Evolutionary conservation across 2,797 vertebrate species (phyloP), one percentile per base, ranked within the genome.

Genomic region (Myiotriccus ornatus): DNA sequence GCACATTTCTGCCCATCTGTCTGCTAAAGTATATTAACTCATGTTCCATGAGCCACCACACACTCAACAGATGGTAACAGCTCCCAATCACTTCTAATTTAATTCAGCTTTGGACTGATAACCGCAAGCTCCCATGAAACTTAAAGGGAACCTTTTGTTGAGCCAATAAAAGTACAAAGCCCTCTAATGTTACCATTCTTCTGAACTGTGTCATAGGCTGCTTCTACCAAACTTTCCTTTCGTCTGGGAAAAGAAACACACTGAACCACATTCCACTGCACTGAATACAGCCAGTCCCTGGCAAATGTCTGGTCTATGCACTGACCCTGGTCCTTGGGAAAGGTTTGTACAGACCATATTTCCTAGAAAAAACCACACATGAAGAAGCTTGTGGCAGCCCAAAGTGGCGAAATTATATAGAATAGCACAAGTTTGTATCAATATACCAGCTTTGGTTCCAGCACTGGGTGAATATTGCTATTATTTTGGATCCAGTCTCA

Each of bases 1-100:
- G 69, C 55, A 73, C 83, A 82, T 90, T 96, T 91, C 77, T 94
- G 80, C 91, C 94, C 94, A 95, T 96, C 94, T 96, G 94, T 84
- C 90, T 94, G 80, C 96, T 96, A 43, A 93, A 90, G 84, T 68
- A 15, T n/a, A 94, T 94, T 92, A 95, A 90, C 89, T 96, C 70
- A 32, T 25, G 37, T 47, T 90, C 52, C 91, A 93, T 60, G 90
- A 94, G 74, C 85, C 91, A 96, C 87, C 87, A 90, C 89, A 76
- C 74, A 79, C 76, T 90, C 87, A 97, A 64, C 95, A 96, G 96
- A 96, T 94, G 95, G 89, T 39, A 92, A 76, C 77, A 91, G 83
- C 74, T 92, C 91, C 85, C 55, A 60, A 5, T 94, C 89, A 82
- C 80, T 93, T 67, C 87, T 82, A 46, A 94, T 94, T 96, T 94